Evolutionary conservation across 2,797 vertebrate genomes (phyloP).

Genomic region (Channa striata): DNA sequence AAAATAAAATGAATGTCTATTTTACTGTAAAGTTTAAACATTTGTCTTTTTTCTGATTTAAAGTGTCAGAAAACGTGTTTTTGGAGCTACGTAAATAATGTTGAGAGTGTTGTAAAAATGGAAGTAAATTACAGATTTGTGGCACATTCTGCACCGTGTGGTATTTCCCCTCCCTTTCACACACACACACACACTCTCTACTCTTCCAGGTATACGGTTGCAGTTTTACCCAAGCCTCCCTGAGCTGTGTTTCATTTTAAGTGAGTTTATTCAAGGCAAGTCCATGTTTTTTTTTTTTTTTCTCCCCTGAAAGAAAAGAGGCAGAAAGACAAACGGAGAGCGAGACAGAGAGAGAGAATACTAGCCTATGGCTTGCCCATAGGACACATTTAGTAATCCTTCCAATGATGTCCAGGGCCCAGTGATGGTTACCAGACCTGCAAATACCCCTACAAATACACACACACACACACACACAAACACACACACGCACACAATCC

Average conservation of each 20-base stretch:
- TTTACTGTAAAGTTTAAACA: neutral
- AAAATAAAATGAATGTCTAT: neutral
- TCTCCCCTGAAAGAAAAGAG: slow-evolving; percentile 74
- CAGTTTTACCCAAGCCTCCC: slow-evolving; percentile 40
- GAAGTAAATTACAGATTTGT: slow-evolving; percentile 9
- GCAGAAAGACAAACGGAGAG: slow-evolving; percentile 74
- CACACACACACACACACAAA: slow-evolving; percentile 71
- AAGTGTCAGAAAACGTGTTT: neutral
- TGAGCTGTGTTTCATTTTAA: slow-evolving; percentile 73
- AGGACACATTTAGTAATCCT: slow-evolving; percentile 93
- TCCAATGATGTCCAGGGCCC: slow-evolving; percentile 91
- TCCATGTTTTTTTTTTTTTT: slow-evolving; percentile 77
- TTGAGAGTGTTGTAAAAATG: neutral
- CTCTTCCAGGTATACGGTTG: slow-evolving; percentile 31
- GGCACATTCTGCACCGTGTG: neutral
- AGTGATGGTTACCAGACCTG: slow-evolving; percentile 92
- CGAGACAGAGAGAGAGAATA: slow-evolving; percentile 49
- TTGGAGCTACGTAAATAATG: neutral
- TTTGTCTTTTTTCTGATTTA: slow-evolving; percentile 3
- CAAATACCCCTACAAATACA: slow-evolving; percentile 85
- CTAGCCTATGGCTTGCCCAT: slow-evolving; percentile 78
- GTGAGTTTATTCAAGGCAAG: slow-evolving; percentile 84
- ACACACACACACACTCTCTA: slow-evolving; percentile 2
- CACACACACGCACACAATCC: slow-evolving; percentile 89
- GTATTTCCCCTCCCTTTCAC: neutral